Evolutionary conservation across 2,888 invertebrate species (phyloP), one percentile per base, ranked within the genome.

Genomic region (Acronicta leporina): DNA sequence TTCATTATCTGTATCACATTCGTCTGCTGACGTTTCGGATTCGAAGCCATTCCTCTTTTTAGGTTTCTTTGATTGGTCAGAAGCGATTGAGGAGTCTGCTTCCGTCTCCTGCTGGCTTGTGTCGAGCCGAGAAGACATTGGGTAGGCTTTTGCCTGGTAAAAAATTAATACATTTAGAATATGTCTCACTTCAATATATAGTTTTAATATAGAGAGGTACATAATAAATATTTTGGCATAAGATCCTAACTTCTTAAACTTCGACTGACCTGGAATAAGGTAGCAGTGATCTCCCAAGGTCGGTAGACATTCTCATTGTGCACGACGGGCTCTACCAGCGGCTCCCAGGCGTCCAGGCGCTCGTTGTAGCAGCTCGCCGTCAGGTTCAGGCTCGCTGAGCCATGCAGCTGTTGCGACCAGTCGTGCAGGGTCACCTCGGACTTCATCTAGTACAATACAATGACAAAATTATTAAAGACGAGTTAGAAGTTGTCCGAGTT

Each of bases 311-410:
- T 96, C 84, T 97, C 96, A 35, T 95, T 94, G 43, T 95, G 94
- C 0, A 96, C 95, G 0, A 96, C 95, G 0, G 97, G 97, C 77
- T 98, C 98, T 1, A 98, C 87, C 1, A 98, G 87, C 0, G 98
- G 98, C 83, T 98, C 98, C 98, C 98, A 98, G 9, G 95, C 95
- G 50, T 95, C 95, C 50, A 96, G 89, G 45, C 95, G 94, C 75
- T 96, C 96, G 86, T 97, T 97, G 87, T 96, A 97, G 82, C 96
- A 96, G 68, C 83, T 71, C 78, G 95, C 95, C 60, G 92, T 92
- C 6, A 94, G 53, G 1, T 93, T 90, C 1, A 95, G 55, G 3
- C 92, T 89, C 0, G 87, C 93, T 0, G 82, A 70, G 6, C 94
- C 93, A 68, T 95, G 95, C 59, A 96, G 84, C 79, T 95, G 94